Evolutionary conservation across 2,113 vertebrate genomes (phyloP), one percentile per base, ranked within the genome.

Genomic region (Gobiocypris rarus): DNA sequence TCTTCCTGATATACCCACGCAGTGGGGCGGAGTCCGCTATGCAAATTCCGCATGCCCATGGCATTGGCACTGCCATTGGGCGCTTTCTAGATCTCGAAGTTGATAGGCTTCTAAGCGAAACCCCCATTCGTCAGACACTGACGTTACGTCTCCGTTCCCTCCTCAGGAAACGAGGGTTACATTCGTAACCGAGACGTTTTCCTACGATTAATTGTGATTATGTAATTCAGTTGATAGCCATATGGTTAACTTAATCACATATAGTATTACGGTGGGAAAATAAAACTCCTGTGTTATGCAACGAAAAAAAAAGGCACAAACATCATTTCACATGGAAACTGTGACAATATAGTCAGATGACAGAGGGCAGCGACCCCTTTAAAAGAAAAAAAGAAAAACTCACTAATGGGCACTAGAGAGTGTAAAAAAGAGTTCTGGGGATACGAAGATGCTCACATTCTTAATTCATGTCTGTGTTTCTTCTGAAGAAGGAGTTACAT

Each of bases 381-480:
- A 54, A 34, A 52, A 54, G 26, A 13, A 54, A 54, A 52, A 17
- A 50, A 52, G 34, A 75, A 17, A 28, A 3, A 6, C 7, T 0
- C 6, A 19, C 15, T 19, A 26, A 24, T 15, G 34, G 41, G 70
- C 2, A 65, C 15, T 67, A 19, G 4, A 67, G 63, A 67, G 28
- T 19, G 15, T 19, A 63, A 67, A 67, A 67, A 34, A 9, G 28
- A 65, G 61, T 26, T 10, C 73, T 31, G 31, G 24, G 26, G 73
- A 28, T 75, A 52, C 26, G 5, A 15, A 41, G 22, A 59, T 24
- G 38, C 58, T 79, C 38, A 45, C 56, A 45, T 61, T 38, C 13
- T 15, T 63, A 24, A 79, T 79, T 79, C 54, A 79, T 63, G 50
- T 38, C 2, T 38, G 45, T 79, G 76, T 79, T 79, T 24, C 34